Evolutionary conservation across 2,113 vertebrate genomes (phyloP).

Genomic region (Neolamprologus longior): DNA sequence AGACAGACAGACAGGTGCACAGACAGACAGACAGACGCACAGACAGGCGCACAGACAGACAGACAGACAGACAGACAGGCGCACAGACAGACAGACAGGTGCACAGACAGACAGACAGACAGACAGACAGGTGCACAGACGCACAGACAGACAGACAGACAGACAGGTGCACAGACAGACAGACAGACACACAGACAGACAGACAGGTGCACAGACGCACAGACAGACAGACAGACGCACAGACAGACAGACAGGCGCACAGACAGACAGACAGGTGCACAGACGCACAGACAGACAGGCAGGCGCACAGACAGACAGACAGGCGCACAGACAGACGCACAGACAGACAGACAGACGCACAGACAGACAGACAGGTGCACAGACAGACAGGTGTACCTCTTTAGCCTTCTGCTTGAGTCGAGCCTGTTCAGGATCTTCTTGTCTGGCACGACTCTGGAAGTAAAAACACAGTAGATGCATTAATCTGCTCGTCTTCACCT

Average conservation of each 20-base stretch:
- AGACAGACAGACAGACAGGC: fast-evolving
- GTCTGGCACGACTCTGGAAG: slow-evolving; percentile 76
- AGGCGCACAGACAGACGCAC: fast-evolving
- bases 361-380: fast-evolving
- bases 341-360: fast-evolving
- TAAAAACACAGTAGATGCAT: background rate
- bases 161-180: too few species aligned
- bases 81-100: fast-evolving
- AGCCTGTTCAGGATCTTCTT: slow-evolving; percentile 83
- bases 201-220: fast-evolving
- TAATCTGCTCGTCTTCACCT: background rate
- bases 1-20: fast-evolving
- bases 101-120: too few species aligned
- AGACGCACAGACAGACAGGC: fast-evolving
- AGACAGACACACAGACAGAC: too few species aligned
- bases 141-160: too few species aligned
- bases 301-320: fast-evolving
- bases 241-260: fast-evolving
- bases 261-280: fast-evolving
- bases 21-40: background rate
- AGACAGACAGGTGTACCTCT: slow-evolving; percentile 64
- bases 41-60: fast-evolving
- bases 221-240: fast-evolving
- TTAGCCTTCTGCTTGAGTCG: slow-evolving; percentile 83
- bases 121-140: fast-evolving